These are phyloP conservation scores for Accipiter virgatus DNA, from an alignment of 2,113 vertebrate species.

Conservation along the genomic window DNA sequence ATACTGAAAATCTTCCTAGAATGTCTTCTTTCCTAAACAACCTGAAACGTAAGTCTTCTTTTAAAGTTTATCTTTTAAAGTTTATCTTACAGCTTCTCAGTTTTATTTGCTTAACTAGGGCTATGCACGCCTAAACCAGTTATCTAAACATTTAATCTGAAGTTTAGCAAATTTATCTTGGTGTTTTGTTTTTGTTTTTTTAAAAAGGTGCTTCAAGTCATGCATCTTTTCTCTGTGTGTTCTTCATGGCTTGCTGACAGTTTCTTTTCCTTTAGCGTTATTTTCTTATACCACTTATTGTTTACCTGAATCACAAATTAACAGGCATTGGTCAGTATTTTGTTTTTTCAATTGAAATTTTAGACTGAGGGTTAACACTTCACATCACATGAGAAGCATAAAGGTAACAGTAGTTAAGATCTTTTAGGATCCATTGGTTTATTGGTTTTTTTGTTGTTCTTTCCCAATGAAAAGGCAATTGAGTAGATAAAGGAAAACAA, in stretches of 20 bases:
- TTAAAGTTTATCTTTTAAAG: not conserved
- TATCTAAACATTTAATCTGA: not conserved
- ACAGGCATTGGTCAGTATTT: not conserved
- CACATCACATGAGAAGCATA: accelerated
- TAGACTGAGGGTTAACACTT: not conserved
- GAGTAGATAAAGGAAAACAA: not conserved
- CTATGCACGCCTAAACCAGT: not conserved
- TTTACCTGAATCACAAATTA: not conserved
- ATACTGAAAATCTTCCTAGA: not conserved
- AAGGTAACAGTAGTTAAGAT: not conserved
- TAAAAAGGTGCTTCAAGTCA: not conserved
- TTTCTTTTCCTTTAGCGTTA: not conserved
- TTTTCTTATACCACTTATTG: not conserved
- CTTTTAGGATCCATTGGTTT: not conserved
- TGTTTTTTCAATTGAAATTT: not conserved
- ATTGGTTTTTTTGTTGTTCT: not conserved
- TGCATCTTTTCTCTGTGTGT: not conserved
- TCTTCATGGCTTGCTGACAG: not conserved
- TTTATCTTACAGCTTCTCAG: not conserved
- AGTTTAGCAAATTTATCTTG: not conserved
- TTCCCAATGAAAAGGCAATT: not conserved
- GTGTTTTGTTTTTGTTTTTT: too few relatives aligned
- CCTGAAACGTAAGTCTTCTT: not conserved
- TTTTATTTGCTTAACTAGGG: not conserved
- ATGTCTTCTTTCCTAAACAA: not conserved